phyloP scores from a whole-genome alignment of 2,888 invertebrate genomes.

The Euplagia quadripunctaria region DNA sequence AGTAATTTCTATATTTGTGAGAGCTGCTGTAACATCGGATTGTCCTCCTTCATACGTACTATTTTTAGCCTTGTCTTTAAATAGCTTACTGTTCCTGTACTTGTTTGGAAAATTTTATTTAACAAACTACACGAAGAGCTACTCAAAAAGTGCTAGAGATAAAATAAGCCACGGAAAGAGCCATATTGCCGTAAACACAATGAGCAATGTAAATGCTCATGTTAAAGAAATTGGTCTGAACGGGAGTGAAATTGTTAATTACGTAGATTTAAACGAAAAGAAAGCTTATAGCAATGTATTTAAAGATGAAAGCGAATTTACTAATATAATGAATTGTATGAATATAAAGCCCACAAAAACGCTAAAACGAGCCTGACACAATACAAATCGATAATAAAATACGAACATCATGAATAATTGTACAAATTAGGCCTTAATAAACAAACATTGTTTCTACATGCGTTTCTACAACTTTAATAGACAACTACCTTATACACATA shows the following conservation, averaged over 20 bases:
- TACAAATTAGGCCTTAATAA: too few species aligned
- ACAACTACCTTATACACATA: too few species aligned
- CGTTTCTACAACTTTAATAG: too few species aligned
- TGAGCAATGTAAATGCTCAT: background rate
- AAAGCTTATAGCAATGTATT: background rate
- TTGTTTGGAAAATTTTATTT: conserved; percentile 63
- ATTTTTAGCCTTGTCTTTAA: conserved; percentile 40
- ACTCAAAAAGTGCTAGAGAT: background rate
- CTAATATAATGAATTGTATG: background rate
- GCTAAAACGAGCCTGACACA: too few species aligned
- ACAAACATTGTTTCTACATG: too few species aligned
- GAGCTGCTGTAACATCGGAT: conserved; percentile 43
- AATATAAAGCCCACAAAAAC: too few species aligned
- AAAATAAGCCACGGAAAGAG: background rate
- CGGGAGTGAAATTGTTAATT: background rate
- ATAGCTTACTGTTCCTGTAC: conserved; percentile 53
- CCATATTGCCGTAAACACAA: background rate
- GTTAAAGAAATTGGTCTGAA: background rate
- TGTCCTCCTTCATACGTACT: conserved; percentile 59
- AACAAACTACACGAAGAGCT: conserved; percentile 45
- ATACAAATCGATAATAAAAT: too few species aligned
- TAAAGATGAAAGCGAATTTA: background rate
- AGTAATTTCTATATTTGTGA: conserved; percentile 48
- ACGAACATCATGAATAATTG: too few species aligned
- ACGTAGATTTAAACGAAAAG: background rate